A percentile compares a stretch with the other conserved stretches of the same genome.
Conservation (phyloP, 2,113 vertebrate genomes). For the Engraulis encrasicolus region DNA sequence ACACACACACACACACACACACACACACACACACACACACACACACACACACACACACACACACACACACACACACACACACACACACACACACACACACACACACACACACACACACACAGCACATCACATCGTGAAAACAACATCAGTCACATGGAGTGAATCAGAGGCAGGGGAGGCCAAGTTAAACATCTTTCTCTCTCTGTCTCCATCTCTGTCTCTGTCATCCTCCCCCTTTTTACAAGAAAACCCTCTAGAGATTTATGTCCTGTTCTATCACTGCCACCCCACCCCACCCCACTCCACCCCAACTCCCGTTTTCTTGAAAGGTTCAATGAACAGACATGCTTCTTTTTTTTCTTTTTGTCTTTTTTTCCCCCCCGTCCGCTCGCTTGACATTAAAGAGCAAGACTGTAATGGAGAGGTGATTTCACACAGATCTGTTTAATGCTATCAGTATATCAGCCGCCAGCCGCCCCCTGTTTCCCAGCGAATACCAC, state of each 20-base stretch:
- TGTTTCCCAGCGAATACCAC: not conserved
- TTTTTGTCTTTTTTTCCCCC: no score
- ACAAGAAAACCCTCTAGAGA: not conserved
- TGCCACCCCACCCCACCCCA: no score
- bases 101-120: no score
- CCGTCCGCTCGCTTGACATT: not conserved
- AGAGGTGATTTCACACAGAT: not conserved
- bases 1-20: no score
- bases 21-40: no score
- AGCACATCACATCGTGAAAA: constrained; percentile 16
- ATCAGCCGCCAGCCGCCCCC: no score
- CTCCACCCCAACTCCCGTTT: not conserved
- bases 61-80: no score
- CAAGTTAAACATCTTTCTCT: constrained; percentile 15
- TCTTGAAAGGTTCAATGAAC: not conserved
- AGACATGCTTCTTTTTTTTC: not conserved
- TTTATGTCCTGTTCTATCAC: not conserved
- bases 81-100: no score
- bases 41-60: no score
- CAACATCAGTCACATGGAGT: constrained; percentile 26
- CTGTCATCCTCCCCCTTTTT: not conserved
- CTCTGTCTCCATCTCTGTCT: no score
- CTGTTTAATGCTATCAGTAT: not conserved
- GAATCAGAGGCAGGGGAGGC: constrained; percentile 19
- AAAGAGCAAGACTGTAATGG: not conserved